phyloP scores from a whole-genome alignment of 2,888 invertebrate genomes.

The Caenorhabditis plicata region DNA sequence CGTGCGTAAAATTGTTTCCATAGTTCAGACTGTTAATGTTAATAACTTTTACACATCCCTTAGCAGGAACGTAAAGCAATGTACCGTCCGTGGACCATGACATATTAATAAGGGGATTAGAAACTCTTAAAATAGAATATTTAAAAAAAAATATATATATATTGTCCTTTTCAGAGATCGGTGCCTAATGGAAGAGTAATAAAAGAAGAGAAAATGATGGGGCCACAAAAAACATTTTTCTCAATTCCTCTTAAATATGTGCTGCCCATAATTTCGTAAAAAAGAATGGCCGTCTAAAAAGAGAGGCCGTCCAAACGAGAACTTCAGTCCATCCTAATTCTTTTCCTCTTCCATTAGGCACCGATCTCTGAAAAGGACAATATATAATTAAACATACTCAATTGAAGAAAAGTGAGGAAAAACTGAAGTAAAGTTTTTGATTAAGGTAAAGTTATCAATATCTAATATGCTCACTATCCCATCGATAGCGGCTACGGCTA shows the following conservation, averaged over 20 bases:
- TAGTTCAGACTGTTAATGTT: constrained; percentile 8
- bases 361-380: not conserved
- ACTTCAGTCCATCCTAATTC: too few species aligned
- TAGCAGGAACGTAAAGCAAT: constrained; percentile 26
- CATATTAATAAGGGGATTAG: constrained; percentile 13
- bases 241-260: too few species aligned
- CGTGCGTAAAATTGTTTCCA: constrained; percentile 2
- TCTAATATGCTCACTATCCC: constrained; percentile 24
- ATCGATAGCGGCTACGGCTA: constrained; percentile 35
- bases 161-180: not conserved
- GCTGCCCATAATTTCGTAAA: too few species aligned
- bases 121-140: constrained; percentile 12
- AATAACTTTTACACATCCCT: constrained; percentile 19
- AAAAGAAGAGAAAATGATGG: too few species aligned
- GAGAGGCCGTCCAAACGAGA: too few species aligned
- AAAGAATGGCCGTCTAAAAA: too few species aligned
- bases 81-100: constrained; percentile 24
- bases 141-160: not conserved
- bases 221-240: too few species aligned
- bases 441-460: constrained; percentile 8
- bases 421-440: constrained; percentile 6
- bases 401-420: constrained; percentile 23
- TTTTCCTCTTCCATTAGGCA: too few species aligned
- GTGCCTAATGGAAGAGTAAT: too few species aligned
- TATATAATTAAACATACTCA: constrained; percentile 15